These are phyloP conservation scores for Tenualosa ilisha DNA, from an alignment of 2,797 vertebrate genomes.

Conservation along the genomic window DNA sequence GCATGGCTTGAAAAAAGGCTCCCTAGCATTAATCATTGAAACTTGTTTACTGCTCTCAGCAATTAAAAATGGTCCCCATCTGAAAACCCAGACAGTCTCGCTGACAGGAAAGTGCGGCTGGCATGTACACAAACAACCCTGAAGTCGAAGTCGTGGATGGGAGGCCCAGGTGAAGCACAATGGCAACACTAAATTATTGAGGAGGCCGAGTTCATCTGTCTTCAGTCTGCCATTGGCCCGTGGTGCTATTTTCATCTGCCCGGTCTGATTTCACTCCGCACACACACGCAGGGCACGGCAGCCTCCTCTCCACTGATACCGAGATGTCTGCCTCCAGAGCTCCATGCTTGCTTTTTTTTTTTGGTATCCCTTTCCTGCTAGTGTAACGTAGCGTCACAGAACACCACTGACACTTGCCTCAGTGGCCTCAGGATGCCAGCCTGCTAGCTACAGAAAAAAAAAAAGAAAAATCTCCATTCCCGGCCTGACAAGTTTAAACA, in stretches of 20 bases:
- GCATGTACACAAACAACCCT: conserved; percentile 45
- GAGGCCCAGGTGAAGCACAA: conserved; percentile 29
- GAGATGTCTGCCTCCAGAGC: conserved; percentile 24
- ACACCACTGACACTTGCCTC: conserved; percentile 30
- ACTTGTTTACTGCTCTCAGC: conserved; percentile 42
- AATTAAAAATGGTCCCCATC: conserved; percentile 40
- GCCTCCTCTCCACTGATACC: conserved; percentile 7
- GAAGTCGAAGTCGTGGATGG: conserved; percentile 38
- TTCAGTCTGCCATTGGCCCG: conserved; percentile 34
- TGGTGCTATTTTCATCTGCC: conserved; percentile 46
- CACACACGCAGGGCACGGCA: not conserved
- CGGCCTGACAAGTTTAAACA: conserved; percentile 78
- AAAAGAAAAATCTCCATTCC: conserved; percentile 62
- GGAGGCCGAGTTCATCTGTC: conserved; percentile 37
- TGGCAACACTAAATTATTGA: conserved; percentile 52
- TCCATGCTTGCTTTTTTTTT: not conserved
- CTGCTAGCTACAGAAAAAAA: conserved; percentile 48
- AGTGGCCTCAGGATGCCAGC: conserved; percentile 57
- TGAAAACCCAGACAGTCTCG: conserved; percentile 34
- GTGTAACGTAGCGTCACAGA: conserved; percentile 20
- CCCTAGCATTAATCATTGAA: conserved; percentile 45
- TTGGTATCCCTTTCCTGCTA: not conserved
- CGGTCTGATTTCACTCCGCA: conserved; percentile 36
- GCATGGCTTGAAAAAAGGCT: conserved; percentile 43
- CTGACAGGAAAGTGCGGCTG: conserved; percentile 31